Percentiles rank a stretch among this genome's conserved stretches.
These are phyloP conservation scores for Himalopsyche kuldschensis DNA, from an alignment of 2,888 invertebrate genomes.

Conservation along the genomic window DNA sequence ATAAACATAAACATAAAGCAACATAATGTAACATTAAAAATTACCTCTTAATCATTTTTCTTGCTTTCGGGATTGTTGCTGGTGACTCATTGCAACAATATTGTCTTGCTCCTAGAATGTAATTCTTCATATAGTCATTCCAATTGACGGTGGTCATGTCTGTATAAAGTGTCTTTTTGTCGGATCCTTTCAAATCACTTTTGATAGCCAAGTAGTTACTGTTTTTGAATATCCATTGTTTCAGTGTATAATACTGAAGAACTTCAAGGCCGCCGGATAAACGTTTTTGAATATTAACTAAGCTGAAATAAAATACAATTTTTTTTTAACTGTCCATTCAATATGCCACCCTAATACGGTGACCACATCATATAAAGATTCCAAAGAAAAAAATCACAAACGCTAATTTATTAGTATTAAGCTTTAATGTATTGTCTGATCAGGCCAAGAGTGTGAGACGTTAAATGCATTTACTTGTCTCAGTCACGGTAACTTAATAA, in stretches of 20 bases:
- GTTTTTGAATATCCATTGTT: slow-evolving; percentile 67
- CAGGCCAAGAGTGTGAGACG: no score
- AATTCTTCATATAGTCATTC: slow-evolving; percentile 67
- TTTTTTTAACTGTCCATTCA: no score
- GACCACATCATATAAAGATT: no score
- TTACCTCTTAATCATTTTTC: slow-evolving; percentile 64
- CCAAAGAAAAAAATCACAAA: no score
- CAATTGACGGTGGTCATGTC: slow-evolving; percentile 56
- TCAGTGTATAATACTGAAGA: slow-evolving; percentile 78
- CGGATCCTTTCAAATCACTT: slow-evolving; percentile 43
- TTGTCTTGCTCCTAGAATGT: slow-evolving; percentile 80
- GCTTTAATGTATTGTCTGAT: no score
- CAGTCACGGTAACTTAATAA: no score
- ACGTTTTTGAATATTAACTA: slow-evolving; percentile 66
- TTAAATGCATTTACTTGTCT: no score
- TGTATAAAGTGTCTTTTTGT: slow-evolving; percentile 41
- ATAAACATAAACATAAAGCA: no score
- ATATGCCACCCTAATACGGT: no score
- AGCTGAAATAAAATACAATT: slow-evolving; percentile 48
- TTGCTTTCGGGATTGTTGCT: slow-evolving; percentile 72
- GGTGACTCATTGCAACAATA: slow-evolving; percentile 84
- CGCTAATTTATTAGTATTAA: no score
- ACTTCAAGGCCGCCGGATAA: slow-evolving; percentile 66
- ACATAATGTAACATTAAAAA: slow-evolving; percentile 41
- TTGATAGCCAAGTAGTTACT: slow-evolving; percentile 43